Conservation (phyloP, 2,888 invertebrate genomes). For the Euplagia quadripunctaria region DNA sequence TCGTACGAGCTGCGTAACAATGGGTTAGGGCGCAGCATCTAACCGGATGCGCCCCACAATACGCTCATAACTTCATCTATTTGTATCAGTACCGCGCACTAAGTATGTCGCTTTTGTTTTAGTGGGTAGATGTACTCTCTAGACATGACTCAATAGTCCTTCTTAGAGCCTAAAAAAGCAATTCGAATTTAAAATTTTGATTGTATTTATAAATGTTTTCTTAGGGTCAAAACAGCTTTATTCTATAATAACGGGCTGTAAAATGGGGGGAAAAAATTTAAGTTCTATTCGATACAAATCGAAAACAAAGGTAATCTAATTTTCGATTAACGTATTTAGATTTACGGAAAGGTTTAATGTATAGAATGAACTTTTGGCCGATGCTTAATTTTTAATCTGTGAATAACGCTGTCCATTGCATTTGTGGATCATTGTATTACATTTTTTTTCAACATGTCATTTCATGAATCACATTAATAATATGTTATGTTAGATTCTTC, state of each 20-base stretch:
- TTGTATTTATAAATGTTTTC: too few species aligned
- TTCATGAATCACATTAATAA: too few species aligned
- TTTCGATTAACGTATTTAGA: background rate
- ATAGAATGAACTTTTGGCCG: too few species aligned
- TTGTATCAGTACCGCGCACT: conserved; percentile 5
- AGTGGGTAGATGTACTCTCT: conserved; percentile 1
- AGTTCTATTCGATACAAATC: background rate
- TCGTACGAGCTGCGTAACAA: conserved; percentile 56
- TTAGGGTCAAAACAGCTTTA: background rate
- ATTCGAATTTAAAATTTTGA: too few species aligned
- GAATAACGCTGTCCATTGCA: too few species aligned
- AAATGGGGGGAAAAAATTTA: background rate
- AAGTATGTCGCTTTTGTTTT: conserved; percentile 17
- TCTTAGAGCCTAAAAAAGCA: background rate
- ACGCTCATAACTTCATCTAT: conserved; percentile 30
- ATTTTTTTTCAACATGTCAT: too few species aligned
- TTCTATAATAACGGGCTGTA: background rate
- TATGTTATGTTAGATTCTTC: too few species aligned
- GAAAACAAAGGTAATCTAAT: background rate
- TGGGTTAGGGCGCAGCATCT: conserved; percentile 65
- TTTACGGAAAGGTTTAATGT: too few species aligned
- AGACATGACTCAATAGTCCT: background rate
- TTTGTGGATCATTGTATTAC: too few species aligned
- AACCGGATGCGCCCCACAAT: conserved; percentile 49
- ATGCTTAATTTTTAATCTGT: too few species aligned